These are phyloP conservation scores for Gambusia affinis DNA, from an alignment of 2,113 vertebrate genomes.

Conservation along the genomic window DNA sequence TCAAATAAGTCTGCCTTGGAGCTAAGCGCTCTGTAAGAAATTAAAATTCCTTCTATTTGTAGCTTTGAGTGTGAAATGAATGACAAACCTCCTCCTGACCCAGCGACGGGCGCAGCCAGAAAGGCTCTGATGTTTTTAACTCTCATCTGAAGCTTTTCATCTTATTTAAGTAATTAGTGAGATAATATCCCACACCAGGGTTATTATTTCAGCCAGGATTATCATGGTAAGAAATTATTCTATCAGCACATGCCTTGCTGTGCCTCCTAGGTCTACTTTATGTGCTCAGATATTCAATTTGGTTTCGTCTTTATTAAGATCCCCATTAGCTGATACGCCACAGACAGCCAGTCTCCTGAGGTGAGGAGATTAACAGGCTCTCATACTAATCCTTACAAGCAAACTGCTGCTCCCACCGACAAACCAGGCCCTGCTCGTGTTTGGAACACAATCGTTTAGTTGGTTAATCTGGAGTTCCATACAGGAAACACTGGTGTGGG, in stretches of 20 bases:
- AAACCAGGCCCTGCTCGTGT: slow-evolving; percentile 15
- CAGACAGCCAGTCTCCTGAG: slow-evolving; percentile 62
- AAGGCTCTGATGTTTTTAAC: slow-evolving; percentile 18
- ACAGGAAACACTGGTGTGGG: slow-evolving; percentile 25
- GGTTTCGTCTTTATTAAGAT: slow-evolving; percentile 68
- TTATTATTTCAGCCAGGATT: slow-evolving; percentile 60
- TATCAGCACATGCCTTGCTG: slow-evolving; percentile 37
- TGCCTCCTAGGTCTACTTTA: slow-evolving; percentile 45
- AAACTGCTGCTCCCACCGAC: slow-evolving; percentile 50
- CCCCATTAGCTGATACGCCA: slow-evolving; percentile 65
- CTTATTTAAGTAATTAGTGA: slow-evolving; percentile 44
- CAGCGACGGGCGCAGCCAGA: not conserved
- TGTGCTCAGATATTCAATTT: slow-evolving; percentile 67
- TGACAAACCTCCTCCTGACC: slow-evolving; percentile 8
- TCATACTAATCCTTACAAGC: slow-evolving; percentile 61
- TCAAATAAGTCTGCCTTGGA: not conserved
- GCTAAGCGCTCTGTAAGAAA: slow-evolving; percentile 2
- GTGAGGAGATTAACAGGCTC: slow-evolving; percentile 70
- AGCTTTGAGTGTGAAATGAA: slow-evolving; percentile 1
- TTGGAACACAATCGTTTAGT: slow-evolving; percentile 37
- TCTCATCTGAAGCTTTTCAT: slow-evolving; percentile 35
- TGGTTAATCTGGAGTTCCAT: slow-evolving; percentile 34
- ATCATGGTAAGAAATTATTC: slow-evolving; percentile 36
- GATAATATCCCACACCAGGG: slow-evolving; percentile 50
- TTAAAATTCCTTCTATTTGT: not conserved